Percentiles rank a stretch among this genome's conserved stretches.
These are phyloP conservation scores for Hirtodrosophila histrioides DNA, from an alignment of 2,888 invertebrate species.

Conservation along the genomic window DNA sequence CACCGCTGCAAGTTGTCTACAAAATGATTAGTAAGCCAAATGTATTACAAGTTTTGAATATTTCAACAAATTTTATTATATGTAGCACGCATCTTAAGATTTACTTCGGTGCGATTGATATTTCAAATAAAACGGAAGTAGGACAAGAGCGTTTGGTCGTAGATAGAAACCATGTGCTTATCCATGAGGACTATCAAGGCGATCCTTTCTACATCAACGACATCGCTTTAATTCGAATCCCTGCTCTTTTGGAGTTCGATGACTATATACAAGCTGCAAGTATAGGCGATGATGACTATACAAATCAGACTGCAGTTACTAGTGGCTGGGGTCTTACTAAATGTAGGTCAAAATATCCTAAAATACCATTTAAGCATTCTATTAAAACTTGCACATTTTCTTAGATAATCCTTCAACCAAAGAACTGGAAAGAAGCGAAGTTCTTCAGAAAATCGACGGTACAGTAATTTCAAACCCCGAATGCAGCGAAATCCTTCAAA, in stretches of 20 bases:
- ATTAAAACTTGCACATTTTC: too few species aligned
- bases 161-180: background rate
- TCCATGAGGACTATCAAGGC: background rate
- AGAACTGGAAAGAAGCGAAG: background rate
- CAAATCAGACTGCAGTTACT: background rate
- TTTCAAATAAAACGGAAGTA: background rate
- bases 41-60: too few species aligned
- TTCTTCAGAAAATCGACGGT: background rate
- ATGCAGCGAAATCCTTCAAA: background rate
- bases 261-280: background rate
- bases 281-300: background rate
- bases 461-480: background rate
- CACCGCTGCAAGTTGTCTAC: too few species aligned
- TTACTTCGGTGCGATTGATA: background rate
- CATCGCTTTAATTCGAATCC: background rate
- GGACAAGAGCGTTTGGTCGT: background rate
- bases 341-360: background rate
- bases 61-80: too few species aligned
- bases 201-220: background rate
- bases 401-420: background rate
- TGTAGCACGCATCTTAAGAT: background rate
- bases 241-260: background rate
- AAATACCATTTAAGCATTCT: too few species aligned
- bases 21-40: too few species aligned
- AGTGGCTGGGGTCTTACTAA: background rate